phyloP scores from a whole-genome alignment of 2,797 vertebrate species.

The Phataginus tricuspis region DNA sequence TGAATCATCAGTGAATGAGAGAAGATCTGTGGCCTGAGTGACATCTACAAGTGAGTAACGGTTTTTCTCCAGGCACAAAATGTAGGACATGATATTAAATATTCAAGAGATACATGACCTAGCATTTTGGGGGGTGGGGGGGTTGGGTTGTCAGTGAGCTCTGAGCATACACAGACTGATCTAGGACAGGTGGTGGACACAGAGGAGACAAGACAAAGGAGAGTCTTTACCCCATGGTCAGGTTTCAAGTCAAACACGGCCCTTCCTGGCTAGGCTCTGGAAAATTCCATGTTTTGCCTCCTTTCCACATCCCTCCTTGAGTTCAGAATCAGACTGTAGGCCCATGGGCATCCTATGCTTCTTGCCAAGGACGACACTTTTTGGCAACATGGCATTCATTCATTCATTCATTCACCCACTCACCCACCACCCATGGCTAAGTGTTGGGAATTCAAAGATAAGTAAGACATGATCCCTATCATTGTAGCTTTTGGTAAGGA shows the following conservation, averaged over 20 bases:
- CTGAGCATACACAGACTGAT: background rate
- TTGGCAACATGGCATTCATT: background rate
- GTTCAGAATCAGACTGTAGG: background rate
- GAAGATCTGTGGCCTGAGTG: background rate
- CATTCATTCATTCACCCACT: background rate
- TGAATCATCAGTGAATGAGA: background rate
- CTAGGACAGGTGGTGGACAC: background rate
- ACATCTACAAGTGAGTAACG: constrained; percentile 40
- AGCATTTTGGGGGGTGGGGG: background rate
- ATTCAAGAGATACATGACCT: constrained; percentile 69
- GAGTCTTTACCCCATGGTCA: background rate
- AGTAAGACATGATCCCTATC: background rate
- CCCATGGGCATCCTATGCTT: background rate
- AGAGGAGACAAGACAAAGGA: constrained; percentile 5
- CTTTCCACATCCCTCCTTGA: background rate
- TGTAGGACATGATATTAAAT: constrained; percentile 69
- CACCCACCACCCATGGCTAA: background rate
- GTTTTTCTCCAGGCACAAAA: constrained; percentile 62
- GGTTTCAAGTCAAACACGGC: constrained; percentile 64
- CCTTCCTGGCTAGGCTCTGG: constrained; percentile 54
- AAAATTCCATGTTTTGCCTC: constrained; percentile 66
- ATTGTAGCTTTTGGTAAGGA: background rate
- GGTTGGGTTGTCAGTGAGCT: constrained; percentile 33
- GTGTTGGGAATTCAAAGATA: background rate
- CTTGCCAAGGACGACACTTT: background rate